Evolutionary conservation across 1,140 invertebrate genomes (phyloP).

Genomic region (Rhagoletis pomonella): DNA sequence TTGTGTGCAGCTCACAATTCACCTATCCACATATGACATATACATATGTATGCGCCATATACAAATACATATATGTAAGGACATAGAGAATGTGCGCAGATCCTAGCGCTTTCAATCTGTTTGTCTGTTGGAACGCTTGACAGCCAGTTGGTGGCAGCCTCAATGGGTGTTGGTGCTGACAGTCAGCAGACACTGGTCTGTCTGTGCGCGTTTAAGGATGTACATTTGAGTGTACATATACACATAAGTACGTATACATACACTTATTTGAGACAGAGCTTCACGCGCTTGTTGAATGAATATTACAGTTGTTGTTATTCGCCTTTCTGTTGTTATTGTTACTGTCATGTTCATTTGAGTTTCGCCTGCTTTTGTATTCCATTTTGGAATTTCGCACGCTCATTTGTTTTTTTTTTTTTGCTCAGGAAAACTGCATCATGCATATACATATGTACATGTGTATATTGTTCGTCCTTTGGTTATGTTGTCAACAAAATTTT

Average conservation of each 20-base stretch:
- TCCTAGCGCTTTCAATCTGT: not conserved
- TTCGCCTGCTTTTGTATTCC: constrained; percentile 9
- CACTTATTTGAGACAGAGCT: not conserved
- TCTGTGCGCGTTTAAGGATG: not conserved
- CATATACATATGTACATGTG: not conserved
- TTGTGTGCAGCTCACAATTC: not conserved
- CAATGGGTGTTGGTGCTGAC: constrained; percentile 57
- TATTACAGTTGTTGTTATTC: not conserved
- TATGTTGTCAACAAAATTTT: constrained; percentile 47
- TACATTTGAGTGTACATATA: not conserved
- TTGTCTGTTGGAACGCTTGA: constrained; percentile 3
- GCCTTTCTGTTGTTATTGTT: not conserved
- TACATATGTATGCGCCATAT: not conserved
- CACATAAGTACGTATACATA: not conserved
- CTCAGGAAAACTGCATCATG: not conserved
- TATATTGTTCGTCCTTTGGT: not conserved
- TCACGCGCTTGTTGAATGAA: not conserved
- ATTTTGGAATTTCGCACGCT: not conserved
- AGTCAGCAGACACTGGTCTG: constrained; percentile 28
- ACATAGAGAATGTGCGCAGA: no score
- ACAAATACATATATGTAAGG: not conserved
- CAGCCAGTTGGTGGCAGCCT: constrained; percentile 46
- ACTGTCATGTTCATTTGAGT: not conserved
- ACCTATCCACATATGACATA: not conserved
- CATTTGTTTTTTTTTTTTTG: not conserved